Conservation (phyloP, 2,888 invertebrate species). For the Muschampia staudingeri region DNA sequence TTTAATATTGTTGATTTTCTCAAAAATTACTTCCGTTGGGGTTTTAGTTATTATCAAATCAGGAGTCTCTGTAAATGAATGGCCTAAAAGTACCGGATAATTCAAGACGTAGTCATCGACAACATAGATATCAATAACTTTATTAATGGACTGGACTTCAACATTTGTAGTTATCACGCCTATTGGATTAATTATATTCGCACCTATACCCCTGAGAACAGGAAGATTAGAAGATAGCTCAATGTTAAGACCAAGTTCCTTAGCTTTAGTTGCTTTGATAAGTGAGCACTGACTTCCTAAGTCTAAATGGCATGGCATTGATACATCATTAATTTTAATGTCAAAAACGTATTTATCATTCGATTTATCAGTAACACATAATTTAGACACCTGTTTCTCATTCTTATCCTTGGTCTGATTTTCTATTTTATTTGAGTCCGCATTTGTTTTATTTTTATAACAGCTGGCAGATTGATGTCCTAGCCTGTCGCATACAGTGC, state of each 20-base stretch:
- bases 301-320: constrained; percentile 59
- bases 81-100: constrained; percentile 58
- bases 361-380: not conserved
- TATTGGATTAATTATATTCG: constrained; percentile 49
- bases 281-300: constrained; percentile 68
- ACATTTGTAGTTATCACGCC: constrained; percentile 39
- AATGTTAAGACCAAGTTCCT: constrained; percentile 23
- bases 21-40: constrained; percentile 50
- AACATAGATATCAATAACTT: constrained; percentile 54
- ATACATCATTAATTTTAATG: constrained; percentile 46
- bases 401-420: not conserved
- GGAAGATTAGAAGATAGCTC: constrained; percentile 37
- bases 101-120: constrained; percentile 62
- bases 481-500: constrained; percentile 17
- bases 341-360: constrained; percentile 34
- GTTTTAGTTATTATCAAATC: constrained; percentile 64
- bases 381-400: constrained; percentile 28
- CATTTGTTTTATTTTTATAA: constrained; percentile 11
- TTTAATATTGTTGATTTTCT: constrained; percentile 9
- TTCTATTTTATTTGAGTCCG: not conserved
- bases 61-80: constrained; percentile 62
- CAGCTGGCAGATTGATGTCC: constrained; percentile 26
- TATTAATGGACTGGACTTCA: constrained; percentile 55
- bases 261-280: constrained; percentile 44
- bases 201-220: constrained; percentile 59